Percentiles rank a stretch among this genome's conserved stretches.
phyloP scores from a whole-genome alignment of 2,888 invertebrate genomes.

The Coecobrya sp. region DNA sequence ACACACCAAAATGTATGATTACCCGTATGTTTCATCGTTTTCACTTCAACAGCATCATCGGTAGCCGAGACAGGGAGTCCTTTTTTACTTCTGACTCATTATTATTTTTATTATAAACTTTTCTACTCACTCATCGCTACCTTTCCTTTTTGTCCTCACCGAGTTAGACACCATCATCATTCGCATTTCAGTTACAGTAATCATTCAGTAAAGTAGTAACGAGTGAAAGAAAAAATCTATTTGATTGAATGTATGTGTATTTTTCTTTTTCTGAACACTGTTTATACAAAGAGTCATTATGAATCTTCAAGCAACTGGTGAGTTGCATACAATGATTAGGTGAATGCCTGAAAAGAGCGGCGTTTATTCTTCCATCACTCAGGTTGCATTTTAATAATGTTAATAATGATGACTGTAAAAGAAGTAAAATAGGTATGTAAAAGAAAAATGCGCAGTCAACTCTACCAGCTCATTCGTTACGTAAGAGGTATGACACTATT shows the following conservation, averaged over 20 bases:
- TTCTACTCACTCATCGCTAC: constrained; percentile 41
- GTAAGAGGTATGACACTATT: too few species aligned
- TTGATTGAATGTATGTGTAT: constrained; percentile 52
- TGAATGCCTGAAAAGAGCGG: constrained; percentile 49
- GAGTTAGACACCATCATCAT: background rate
- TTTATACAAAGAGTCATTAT: constrained; percentile 71
- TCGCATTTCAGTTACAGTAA: constrained; percentile 49
- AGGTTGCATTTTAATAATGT: constrained; percentile 54
- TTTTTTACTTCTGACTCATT: constrained; percentile 53
- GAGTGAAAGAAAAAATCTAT: background rate
- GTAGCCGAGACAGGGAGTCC: constrained; percentile 71
- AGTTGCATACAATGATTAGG: constrained; percentile 45
- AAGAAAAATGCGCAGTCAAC: background rate
- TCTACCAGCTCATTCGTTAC: too few species aligned
- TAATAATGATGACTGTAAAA: background rate
- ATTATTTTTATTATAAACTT: constrained; percentile 47
- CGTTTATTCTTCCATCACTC: constrained; percentile 52
- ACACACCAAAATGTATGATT: background rate
- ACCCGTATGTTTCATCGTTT: constrained; percentile 19
- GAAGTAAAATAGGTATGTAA: background rate
- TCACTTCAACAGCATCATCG: constrained; percentile 57
- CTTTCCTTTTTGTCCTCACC: constrained; percentile 1
- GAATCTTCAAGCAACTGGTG: constrained; percentile 63
- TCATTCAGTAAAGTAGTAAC: background rate
- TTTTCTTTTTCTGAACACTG: constrained; percentile 31